A percentile compares a stretch with the other conserved stretches of the same genome.
These are phyloP conservation scores for Megalonaias nervosa DNA, from an alignment of 1,140 invertebrate species.

Conservation along the genomic window DNA sequence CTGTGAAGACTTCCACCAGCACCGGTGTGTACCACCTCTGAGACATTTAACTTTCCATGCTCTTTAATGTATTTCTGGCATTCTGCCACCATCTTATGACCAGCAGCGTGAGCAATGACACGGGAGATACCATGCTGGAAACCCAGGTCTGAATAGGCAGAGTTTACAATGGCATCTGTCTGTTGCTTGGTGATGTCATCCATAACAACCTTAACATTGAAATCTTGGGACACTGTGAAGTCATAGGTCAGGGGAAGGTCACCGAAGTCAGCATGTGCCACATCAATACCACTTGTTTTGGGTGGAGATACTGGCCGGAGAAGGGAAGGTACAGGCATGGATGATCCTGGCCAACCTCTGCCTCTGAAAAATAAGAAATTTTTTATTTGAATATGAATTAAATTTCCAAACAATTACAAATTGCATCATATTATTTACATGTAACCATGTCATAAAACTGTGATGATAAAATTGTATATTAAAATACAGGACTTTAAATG, in stretches of 20 bases:
- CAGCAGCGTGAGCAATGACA: slow-evolving; percentile 33
- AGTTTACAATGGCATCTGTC: slow-evolving; percentile 43
- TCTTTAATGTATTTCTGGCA: slow-evolving; percentile 35
- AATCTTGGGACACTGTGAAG: slow-evolving; percentile 10
- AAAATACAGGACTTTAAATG: no score
- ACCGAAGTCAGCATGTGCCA: slow-evolving; percentile 34
- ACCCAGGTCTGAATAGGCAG: slow-evolving; percentile 26
- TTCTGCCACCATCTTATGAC: slow-evolving; percentile 28
- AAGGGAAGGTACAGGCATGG: neutral
- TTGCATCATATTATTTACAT: no score
- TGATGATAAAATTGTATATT: no score
- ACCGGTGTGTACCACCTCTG: slow-evolving; percentile 44
- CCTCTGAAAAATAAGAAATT: neutral
- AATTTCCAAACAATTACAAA: no score
- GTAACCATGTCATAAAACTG: no score
- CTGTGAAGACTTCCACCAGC: slow-evolving; percentile 39
- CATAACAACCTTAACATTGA: slow-evolving; percentile 33
- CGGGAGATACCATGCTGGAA: slow-evolving; percentile 35
- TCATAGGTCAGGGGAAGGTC: slow-evolving; percentile 33
- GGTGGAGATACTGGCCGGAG: neutral
- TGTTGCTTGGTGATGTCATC: slow-evolving; percentile 37
- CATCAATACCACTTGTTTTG: slow-evolving; percentile 30
- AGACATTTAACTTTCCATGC: slow-evolving; percentile 28
- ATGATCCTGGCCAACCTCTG: neutral
- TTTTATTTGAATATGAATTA: no score